phyloP scores from a whole-genome alignment of 2,888 invertebrate species.

The Neoaliturus tenellus region DNA sequence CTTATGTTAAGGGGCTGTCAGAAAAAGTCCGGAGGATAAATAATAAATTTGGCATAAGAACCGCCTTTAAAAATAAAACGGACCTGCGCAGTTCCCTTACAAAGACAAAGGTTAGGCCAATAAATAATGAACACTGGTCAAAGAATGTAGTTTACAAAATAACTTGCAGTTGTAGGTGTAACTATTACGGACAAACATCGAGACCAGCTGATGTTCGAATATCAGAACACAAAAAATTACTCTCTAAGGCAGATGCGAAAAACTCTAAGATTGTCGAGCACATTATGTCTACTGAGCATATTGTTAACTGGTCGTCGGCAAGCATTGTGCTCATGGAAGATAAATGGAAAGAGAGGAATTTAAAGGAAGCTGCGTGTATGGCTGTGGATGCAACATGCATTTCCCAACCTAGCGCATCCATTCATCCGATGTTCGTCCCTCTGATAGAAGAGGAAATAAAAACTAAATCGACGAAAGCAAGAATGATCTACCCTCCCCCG shows the following conservation, averaged over 20 bases:
- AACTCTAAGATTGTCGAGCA: not conserved
- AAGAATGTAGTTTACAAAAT: not conserved
- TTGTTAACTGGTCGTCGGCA: not conserved
- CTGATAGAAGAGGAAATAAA: not conserved
- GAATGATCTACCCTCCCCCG: not conserved
- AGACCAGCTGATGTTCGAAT: not conserved
- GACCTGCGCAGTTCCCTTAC: not conserved
- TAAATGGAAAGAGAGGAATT: not conserved
- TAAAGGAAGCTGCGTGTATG: not conserved
- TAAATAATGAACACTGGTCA: not conserved
- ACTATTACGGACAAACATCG: not conserved
- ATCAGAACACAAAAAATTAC: not conserved
- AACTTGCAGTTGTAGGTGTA: not conserved
- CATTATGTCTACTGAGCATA: not conserved
- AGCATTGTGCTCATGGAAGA: not conserved
- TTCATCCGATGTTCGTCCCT: not conserved
- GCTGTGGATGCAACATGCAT: not conserved
- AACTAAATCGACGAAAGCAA: not conserved
- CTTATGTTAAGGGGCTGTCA: not conserved
- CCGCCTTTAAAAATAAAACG: not conserved
- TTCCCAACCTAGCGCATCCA: not conserved
- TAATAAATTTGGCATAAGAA: not conserved
- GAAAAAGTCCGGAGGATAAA: not conserved
- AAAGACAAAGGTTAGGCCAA: not conserved
- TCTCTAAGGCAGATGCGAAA: not conserved